Evolutionary conservation across 1,140 invertebrate species (phyloP), one percentile per base, ranked within the genome.

Genomic region (Goniozus legneri): DNA sequence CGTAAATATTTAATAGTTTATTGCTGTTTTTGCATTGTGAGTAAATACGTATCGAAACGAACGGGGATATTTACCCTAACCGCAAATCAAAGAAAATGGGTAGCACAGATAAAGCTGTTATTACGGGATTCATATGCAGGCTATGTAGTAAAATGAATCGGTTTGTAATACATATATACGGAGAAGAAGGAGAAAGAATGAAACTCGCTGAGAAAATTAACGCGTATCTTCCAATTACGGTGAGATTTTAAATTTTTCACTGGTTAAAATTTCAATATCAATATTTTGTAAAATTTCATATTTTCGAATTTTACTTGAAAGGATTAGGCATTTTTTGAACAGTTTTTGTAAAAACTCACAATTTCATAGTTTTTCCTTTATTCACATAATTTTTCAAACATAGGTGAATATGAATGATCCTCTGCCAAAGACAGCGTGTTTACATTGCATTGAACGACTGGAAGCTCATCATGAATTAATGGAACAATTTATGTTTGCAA

Each of bases 101-200:
- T 39, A 88, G 85, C 61, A 80, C 85, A 50, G 85, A 87, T 61
- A 84, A 81, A 76, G 85, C 83, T 45, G 79, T 86, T 57, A 80
- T 88, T 53, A 86, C 85, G 20, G 86, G 86, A 54, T 88, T 87
- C 74, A 84, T 88, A 64, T 88, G 86, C 73, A 80, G 86, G 67
- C 79, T 88, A 22, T 88, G 86, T 73, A 87, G 85, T 35, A 86
- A 87, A 79, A 86, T 88, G 84, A 86, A 87, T 67, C 79, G 82
- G 66, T 84, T 84, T 60, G 86, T 88, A 39, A 81, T 88, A 54
- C 85, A 87, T 66, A 86, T 88, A 64, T 87, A 86, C 69, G 84
- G 85, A 4, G 84, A 87, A 63, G 83, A 87, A 76, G 86, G 85
- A 32, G 79, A 82, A 58, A 81, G 82, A 55, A 76, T 86, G 65